Base-by-base conservation (phyloP, 1,140 invertebrate species). In the Ladona fulva region DNA sequence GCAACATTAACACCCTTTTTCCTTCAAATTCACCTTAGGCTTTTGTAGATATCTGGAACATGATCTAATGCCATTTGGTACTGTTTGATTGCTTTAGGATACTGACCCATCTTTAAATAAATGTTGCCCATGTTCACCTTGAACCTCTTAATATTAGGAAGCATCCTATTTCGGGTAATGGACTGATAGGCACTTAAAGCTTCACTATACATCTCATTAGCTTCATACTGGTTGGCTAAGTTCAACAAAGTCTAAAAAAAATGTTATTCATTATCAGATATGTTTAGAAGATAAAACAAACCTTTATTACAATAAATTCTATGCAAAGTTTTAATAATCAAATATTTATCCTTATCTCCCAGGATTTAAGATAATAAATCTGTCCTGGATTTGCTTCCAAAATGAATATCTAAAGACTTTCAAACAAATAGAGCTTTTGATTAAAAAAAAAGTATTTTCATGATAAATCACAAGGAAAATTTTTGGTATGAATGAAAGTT, bases 41-140 rank as follows among this genome's bases (percentile, higher is more conserved):
- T 93, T 84, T 96, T 97, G 82, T 98, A 94, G 25, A 92, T 93
- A 52, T 94, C 94, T 0, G 95, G 94, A 8, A 97, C 93, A 86
- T 97, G 97, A 86, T 99, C 97, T 66, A 98, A 87, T 14, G 97
- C 96, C 96, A 98, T 98, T 81, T 95, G 89, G 83, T 98, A 99
- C 88, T 98, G 94, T 87, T 99, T 99, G 74, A 99, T 92, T 7
- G 98, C 97, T 87, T 98, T 97, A 22, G 92, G 91, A 82, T 94
- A 95, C 82, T 99, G 95, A 42, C 95, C 95, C 88, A 97, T 94
- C 85, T 94, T 94, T 80, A 95, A 96, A 85, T 98, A 97, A 83
- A 99, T 97, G 84, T 99, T 99, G 1, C 97, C 98, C 92, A 99
- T 99, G 83, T 99, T 99, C 0, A 99, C 91, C 87, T 97, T 97